Percentiles rank a stretch among this genome's conserved stretches.
Evolutionary conservation across 2,888 invertebrate species (phyloP).

Genomic region (Diarsia brunnea): DNA sequence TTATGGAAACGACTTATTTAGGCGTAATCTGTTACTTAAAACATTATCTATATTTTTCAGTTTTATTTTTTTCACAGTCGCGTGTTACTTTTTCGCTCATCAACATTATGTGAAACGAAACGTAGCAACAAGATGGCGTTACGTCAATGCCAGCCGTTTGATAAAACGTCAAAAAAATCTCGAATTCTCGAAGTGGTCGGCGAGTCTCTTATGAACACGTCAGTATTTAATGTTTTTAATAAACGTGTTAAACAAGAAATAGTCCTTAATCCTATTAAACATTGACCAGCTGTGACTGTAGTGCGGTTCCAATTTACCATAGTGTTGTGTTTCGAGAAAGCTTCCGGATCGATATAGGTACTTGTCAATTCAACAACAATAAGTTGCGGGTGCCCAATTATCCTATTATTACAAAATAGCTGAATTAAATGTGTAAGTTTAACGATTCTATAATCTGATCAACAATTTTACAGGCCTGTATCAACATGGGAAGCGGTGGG

Average conservation of each 20-base stretch:
- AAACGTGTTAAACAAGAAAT: conserved; percentile 53
- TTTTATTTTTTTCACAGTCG: neutral
- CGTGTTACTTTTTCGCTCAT: conserved; percentile 38
- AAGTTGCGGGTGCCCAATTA: conserved; percentile 29
- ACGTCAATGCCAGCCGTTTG: conserved; percentile 57
- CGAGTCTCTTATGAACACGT: conserved; percentile 84
- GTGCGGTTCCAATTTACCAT: conserved; percentile 36
- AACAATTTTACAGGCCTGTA: conserved; percentile 73
- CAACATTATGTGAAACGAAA: conserved; percentile 70
- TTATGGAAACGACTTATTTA: conserved; percentile 27
- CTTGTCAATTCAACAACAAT: conserved; percentile 31
- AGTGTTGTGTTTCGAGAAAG: conserved; percentile 61
- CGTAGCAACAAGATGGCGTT: conserved; percentile 67
- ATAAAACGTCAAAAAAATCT: conserved; percentile 72
- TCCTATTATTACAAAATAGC: conserved; percentile 43
- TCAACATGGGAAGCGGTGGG: conserved; percentile 70
- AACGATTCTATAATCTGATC: conserved; percentile 36
- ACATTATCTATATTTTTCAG: neutral
- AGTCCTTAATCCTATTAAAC: conserved; percentile 48
- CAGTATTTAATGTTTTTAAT: conserved; percentile 77
- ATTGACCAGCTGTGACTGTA: conserved; percentile 27
- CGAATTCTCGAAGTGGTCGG: conserved; percentile 56
- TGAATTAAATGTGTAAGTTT: conserved; percentile 64
- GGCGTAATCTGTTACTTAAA: neutral
- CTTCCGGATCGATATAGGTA: conserved; percentile 66